phyloP scores from a whole-genome alignment of 2,797 vertebrate species.

The Chaetodon trifasciatus region DNA sequence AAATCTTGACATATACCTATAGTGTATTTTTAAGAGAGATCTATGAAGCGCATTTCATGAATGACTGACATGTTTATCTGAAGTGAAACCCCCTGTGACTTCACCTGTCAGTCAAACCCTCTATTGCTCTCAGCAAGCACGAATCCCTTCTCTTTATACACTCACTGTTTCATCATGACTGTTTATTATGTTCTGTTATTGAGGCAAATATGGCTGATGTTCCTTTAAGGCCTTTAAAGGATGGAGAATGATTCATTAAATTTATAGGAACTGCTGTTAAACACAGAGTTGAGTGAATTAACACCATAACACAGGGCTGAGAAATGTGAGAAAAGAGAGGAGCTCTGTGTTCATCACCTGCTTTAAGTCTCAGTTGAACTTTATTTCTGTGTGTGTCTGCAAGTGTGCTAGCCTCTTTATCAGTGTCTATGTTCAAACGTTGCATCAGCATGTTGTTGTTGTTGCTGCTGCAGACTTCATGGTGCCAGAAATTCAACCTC shows the following conservation, averaged over 20 bases:
- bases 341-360: neutral
- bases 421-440: constrained; percentile 19
- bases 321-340: neutral
- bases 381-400: neutral
- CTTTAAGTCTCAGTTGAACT: neutral
- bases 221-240: neutral
- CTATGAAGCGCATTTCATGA: neutral
- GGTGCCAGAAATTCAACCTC: neutral
- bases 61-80: constrained; percentile 23
- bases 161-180: neutral
- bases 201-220: neutral
- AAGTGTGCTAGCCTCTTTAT: neutral
- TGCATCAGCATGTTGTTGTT: constrained; percentile 44
- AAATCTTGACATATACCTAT: neutral
- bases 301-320: neutral
- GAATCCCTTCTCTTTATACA: constrained; percentile 1
- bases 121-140: constrained; percentile 21
- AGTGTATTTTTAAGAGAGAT: neutral
- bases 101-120: constrained; percentile 34
- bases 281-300: neutral
- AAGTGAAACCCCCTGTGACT: constrained; percentile 7
- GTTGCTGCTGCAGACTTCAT: constrained; percentile 19
- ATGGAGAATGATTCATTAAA: neutral
- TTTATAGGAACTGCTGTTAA: neutral
- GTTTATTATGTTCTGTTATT: constrained; percentile 4